Percentiles rank a stretch among this genome's conserved stretches.
phyloP scores from a whole-genome alignment of 2,113 vertebrate genomes.

The Rhinogobius similis region DNA sequence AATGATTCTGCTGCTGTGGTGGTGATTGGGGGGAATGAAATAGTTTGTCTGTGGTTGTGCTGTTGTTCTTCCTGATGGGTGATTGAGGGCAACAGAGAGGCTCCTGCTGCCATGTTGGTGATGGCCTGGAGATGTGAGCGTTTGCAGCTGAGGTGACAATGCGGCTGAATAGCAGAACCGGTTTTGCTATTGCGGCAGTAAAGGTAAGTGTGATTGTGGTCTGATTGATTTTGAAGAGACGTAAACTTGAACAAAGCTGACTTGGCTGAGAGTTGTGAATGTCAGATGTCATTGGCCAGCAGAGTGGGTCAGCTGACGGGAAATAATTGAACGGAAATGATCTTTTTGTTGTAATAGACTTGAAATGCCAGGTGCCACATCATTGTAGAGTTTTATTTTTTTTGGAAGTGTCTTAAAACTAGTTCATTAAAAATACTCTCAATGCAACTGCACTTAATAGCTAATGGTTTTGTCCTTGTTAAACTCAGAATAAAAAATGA shows the following conservation, averaged over 20 bases:
- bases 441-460: conserved; percentile 29
- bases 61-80: too few relatives aligned
- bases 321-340: neutral
- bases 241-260: neutral
- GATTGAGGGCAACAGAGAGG: too few relatives aligned
- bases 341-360: neutral
- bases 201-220: too few relatives aligned
- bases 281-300: neutral
- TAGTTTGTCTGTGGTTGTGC: neutral
- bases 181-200: too few relatives aligned
- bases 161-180: too few relatives aligned
- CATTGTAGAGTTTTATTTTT: neutral
- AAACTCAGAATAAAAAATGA: conserved; percentile 48
- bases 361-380: neutral
- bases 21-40: too few relatives aligned
- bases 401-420: neutral
- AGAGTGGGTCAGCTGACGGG: neutral
- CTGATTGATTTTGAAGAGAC: too few relatives aligned
- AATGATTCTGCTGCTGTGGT: too few relatives aligned
- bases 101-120: too few relatives aligned
- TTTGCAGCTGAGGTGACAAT: too few relatives aligned
- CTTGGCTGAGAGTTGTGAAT: neutral
- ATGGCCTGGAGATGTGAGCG: too few relatives aligned
- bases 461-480: conserved; percentile 51
- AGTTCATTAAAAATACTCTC: neutral